Conservation (phyloP, 2,888 invertebrate genomes). For the Tiliacea citrago region DNA sequence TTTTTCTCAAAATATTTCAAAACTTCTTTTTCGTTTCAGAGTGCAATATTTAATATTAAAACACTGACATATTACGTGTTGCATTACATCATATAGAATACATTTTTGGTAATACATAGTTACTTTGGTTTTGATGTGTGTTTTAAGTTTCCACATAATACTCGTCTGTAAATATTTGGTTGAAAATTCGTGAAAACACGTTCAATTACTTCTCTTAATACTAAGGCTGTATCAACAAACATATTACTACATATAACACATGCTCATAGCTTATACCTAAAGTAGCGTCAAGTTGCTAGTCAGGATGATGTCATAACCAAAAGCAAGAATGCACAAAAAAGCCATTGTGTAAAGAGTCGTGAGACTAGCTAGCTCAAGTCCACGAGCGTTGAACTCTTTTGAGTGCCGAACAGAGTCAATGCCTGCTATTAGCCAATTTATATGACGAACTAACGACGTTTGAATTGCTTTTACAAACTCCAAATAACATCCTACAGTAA, state of each 20-base stretch:
- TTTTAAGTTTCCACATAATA: not conserved
- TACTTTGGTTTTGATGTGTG: no score
- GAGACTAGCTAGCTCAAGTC: slow-evolving; percentile 83
- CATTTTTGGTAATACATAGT: no score
- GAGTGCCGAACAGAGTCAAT: slow-evolving; percentile 83
- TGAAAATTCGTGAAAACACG: slow-evolving; percentile 6
- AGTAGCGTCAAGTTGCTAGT: slow-evolving; percentile 68
- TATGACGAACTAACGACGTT: slow-evolving; percentile 77
- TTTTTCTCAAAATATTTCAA: not conserved
- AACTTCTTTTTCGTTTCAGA: not conserved
- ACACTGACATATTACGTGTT: no score
- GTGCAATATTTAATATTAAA: not conserved
- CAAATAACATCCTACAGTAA: slow-evolving; percentile 53
- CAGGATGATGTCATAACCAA: slow-evolving; percentile 88
- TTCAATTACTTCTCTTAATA: slow-evolving; percentile 44
- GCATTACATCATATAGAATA: no score
- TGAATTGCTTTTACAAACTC: slow-evolving; percentile 73
- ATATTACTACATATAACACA: slow-evolving; percentile 34
- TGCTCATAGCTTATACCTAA: slow-evolving; percentile 64
- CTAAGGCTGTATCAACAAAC: slow-evolving; percentile 52
- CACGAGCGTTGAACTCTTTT: slow-evolving; percentile 89
- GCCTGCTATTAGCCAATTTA: slow-evolving; percentile 87
- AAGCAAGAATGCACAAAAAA: slow-evolving; percentile 88
- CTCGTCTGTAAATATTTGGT: not conserved
- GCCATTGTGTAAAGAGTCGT: slow-evolving; percentile 88